phyloP scores from a whole-genome alignment of 2,113 vertebrate genomes.

The Prietella phreatophila region DNA sequence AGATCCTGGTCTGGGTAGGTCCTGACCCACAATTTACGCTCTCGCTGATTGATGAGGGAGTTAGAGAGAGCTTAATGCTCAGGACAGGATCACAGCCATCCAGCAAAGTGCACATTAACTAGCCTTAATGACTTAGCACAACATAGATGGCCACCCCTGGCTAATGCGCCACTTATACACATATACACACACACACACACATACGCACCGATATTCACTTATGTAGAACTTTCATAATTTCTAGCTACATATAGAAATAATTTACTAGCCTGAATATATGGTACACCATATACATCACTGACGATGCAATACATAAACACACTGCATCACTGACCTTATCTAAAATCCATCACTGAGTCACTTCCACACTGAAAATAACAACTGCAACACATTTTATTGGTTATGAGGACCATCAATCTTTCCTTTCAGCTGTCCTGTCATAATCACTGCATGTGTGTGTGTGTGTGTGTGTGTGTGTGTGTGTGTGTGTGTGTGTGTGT shows the following conservation, averaged over 20 bases:
- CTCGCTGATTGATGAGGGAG: constrained; percentile 25
- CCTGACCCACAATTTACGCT: constrained; percentile 1
- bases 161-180: background rate
- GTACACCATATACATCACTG: background rate
- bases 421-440: background rate
- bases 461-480: too few relatives aligned
- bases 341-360: background rate
- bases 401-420: background rate
- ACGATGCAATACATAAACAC: background rate
- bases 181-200: background rate
- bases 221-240: background rate
- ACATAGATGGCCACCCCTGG: background rate
- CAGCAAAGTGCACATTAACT: constrained; percentile 31
- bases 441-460: background rate
- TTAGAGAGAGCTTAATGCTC: constrained; percentile 28
- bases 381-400: background rate
- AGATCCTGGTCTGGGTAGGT: constrained; percentile 9
- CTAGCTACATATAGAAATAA: background rate
- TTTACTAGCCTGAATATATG: background rate
- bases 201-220: background rate
- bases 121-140: constrained; percentile 18
- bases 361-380: background rate
- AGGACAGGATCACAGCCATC: constrained; percentile 6
- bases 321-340: background rate
- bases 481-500: too few relatives aligned